phyloP scores from a whole-genome alignment of 2,888 invertebrate genomes.

The Ectemnius lituratus region DNA sequence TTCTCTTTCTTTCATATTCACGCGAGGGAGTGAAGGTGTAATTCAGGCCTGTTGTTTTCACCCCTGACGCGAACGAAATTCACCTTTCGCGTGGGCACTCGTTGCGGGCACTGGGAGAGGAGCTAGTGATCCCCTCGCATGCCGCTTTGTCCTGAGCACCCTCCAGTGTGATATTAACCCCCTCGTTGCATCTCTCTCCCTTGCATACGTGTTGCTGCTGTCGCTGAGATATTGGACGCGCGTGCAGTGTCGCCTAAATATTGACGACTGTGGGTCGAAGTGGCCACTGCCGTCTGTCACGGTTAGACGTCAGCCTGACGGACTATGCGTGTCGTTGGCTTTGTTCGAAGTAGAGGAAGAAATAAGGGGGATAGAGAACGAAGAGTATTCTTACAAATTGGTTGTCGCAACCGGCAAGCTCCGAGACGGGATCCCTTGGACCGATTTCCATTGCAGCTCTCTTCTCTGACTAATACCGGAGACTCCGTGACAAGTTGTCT shows the following conservation, averaged over 20 bases:
- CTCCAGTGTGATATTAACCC: neutral
- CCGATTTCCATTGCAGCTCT: conserved; percentile 41
- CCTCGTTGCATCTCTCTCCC: neutral
- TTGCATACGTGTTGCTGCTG: neutral
- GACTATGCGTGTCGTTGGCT: neutral
- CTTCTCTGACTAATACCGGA: no score
- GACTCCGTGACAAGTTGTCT: neutral
- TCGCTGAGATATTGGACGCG: neutral
- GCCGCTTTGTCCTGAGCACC: neutral
- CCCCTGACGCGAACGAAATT: conserved; percentile 6
- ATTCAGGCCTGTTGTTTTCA: conserved; percentile 1
- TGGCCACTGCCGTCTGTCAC: conserved; percentile 57
- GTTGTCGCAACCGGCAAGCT: conserved; percentile 26
- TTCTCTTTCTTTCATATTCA: neutral
- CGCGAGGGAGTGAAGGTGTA: neutral
- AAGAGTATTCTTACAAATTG: conserved; percentile 46
- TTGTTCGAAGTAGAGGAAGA: conserved; percentile 21
- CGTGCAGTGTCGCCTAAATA: conserved; percentile 64
- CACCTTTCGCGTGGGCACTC: conserved; percentile 6
- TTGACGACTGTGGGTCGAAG: conserved; percentile 56
- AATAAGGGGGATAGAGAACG: conserved; percentile 19
- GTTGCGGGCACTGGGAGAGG: neutral
- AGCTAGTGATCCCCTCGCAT: neutral
- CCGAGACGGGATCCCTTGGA: conserved; percentile 23
- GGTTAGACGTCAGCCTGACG: conserved; percentile 56